phyloP scores from a whole-genome alignment of 2,797 vertebrate species.

The Heliangelus exortis region DNA sequence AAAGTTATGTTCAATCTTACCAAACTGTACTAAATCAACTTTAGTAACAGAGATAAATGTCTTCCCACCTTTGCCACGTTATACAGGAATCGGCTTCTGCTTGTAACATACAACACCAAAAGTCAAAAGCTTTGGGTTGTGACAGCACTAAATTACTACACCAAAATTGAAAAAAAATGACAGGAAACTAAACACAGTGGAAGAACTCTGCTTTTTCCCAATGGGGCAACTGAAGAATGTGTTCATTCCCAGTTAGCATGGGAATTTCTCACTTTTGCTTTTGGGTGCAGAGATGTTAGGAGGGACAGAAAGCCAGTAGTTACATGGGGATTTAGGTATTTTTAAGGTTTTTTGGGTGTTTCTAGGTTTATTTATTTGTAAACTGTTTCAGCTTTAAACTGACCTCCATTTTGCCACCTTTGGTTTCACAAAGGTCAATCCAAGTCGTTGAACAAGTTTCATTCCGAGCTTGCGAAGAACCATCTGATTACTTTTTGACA shows the following conservation, averaged over 20 bases:
- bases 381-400: constrained; percentile 36
- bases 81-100: constrained; percentile 33
- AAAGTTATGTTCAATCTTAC: constrained; percentile 29
- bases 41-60: background rate
- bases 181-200: background rate
- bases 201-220: background rate
- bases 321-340: background rate
- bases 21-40: constrained; percentile 25
- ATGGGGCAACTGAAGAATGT: background rate
- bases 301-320: background rate
- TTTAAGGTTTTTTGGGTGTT: background rate
- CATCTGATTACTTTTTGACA: constrained; percentile 87
- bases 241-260: background rate
- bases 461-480: constrained; percentile 89
- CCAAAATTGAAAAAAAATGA: background rate
- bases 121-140: background rate
- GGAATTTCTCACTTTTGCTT: background rate
- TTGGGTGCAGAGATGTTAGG: background rate
- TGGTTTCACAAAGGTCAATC: constrained; percentile 92
- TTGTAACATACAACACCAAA: background rate
- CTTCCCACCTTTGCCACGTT: background rate
- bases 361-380: background rate
- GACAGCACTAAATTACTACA: background rate
- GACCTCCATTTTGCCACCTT: constrained; percentile 95
- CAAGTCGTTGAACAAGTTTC: constrained; percentile 93